Evolutionary conservation across 35 echinoderm and acorn worm species (phyloP).

Genomic region (Amphiura filiformis): DNA sequence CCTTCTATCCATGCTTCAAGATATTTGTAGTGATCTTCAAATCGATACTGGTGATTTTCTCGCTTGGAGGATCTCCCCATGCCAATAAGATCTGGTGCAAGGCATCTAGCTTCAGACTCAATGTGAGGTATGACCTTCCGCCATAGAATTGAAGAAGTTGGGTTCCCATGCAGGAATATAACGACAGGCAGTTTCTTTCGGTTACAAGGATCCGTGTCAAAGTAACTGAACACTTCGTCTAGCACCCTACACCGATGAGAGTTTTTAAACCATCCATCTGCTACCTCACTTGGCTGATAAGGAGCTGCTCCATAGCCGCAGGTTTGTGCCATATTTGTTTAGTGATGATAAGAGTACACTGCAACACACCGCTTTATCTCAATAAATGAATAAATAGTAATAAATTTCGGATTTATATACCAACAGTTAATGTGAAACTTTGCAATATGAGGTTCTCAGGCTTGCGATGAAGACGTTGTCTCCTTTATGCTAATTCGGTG

Average conservation of each 20-base stretch:
- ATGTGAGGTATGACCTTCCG: slow-evolving; percentile 76
- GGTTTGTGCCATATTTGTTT: no score
- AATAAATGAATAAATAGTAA: no score
- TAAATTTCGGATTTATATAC: no score
- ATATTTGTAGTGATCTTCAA: slow-evolving; percentile 79
- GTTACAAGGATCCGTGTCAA: slow-evolving; percentile 55
- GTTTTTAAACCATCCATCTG: slow-evolving; percentile 68
- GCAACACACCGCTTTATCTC: no score
- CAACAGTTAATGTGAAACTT: no score
- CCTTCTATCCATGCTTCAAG: slow-evolving; percentile 72
- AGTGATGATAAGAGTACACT: no score
- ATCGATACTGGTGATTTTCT: slow-evolving; percentile 49
- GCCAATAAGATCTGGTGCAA: slow-evolving; percentile 91
- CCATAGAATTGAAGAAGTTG: slow-evolving; percentile 94
- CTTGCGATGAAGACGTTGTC: no score
- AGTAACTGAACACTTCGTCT: slow-evolving; percentile 73
- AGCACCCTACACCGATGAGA: slow-evolving; percentile 47
- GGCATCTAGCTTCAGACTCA: slow-evolving; percentile 52
- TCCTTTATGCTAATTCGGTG: no score
- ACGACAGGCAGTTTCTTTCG: slow-evolving; percentile 29
- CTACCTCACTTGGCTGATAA: no score
- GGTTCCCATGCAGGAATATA: slow-evolving; percentile 89
- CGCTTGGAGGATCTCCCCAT: slow-evolving; percentile 73
- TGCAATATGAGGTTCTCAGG: no score
- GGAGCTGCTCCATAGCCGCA: no score